Evolutionary conservation across 1,140 invertebrate species (phyloP).

Genomic region (Bacillus rossius): DNA sequence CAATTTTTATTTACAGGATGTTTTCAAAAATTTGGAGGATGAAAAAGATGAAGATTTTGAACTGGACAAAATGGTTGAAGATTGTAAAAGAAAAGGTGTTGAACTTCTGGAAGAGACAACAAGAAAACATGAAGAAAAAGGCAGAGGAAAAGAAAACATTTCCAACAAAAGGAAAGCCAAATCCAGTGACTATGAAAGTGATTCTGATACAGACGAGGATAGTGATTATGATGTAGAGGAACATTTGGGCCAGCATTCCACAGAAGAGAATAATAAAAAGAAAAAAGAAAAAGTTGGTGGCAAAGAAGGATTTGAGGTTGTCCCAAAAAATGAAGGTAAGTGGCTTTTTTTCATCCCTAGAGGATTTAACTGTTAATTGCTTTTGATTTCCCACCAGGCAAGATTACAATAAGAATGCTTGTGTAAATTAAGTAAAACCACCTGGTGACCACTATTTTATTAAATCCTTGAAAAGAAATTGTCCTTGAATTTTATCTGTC

Average conservation of each 20-base stretch:
- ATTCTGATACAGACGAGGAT: slow-evolving; percentile 34
- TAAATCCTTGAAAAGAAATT: too few relatives aligned
- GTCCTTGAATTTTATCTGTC: too few relatives aligned
- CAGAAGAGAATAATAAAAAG: slow-evolving; percentile 26
- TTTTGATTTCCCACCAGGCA: too few relatives aligned
- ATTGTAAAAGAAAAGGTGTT: slow-evolving; percentile 48
- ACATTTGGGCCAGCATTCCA: slow-evolving; percentile 17
- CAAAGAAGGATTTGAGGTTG: slow-evolving; percentile 61
- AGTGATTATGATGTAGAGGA: slow-evolving; percentile 60
- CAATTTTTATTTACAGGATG: slow-evolving; percentile 46
- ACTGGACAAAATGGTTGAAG: slow-evolving; percentile 69
- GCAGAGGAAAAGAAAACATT: slow-evolving; percentile 19
- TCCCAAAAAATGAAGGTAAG: slow-evolving; percentile 51
- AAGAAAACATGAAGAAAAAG: slow-evolving; percentile 26
- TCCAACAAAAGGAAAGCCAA: slow-evolving; percentile 18
- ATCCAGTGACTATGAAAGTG: slow-evolving; percentile 15
- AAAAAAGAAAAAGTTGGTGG: slow-evolving; percentile 33
- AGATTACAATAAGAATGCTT: too few relatives aligned
- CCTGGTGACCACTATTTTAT: too few relatives aligned
- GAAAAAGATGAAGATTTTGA: slow-evolving; percentile 85
- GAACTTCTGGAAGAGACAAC: too few relatives aligned
- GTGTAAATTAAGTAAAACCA: too few relatives aligned
- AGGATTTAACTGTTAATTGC: too few relatives aligned
- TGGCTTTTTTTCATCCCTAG: too few relatives aligned
- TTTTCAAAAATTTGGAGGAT: slow-evolving; percentile 74